Conservation (phyloP, 2,888 invertebrate species). For the Spatulosminthurus flaviceps region DNA sequence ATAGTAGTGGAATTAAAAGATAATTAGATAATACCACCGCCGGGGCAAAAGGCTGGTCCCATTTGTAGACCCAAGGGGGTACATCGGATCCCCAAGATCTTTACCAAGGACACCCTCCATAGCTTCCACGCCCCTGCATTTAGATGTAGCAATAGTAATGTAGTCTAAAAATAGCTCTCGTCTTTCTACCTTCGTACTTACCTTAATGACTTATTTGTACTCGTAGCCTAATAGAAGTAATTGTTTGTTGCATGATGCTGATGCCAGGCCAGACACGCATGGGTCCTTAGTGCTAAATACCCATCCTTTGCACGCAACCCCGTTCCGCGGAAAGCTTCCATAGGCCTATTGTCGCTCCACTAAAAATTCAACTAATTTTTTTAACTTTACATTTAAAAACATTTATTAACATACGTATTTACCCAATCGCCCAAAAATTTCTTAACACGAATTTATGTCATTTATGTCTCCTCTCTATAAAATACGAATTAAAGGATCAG, state of each 20-base stretch:
- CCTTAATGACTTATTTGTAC: neutral
- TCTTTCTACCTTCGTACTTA: neutral
- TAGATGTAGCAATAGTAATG: too few species aligned
- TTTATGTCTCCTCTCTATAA: neutral
- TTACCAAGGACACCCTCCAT: too few species aligned
- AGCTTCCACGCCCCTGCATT: too few species aligned
- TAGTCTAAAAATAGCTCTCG: too few species aligned
- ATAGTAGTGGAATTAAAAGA: too few species aligned
- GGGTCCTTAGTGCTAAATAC: conserved; percentile 1
- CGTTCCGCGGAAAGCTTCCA: neutral
- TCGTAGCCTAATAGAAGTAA: neutral
- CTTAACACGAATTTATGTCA: too few species aligned
- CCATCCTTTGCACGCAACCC: neutral
- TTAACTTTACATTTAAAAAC: neutral
- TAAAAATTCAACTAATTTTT: neutral
- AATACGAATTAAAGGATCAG: conserved; percentile 33
- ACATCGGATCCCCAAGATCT: too few species aligned
- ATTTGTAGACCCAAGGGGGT: too few species aligned
- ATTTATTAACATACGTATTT: too few species aligned
- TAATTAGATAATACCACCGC: too few species aligned
- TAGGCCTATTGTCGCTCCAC: neutral
- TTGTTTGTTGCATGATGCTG: conserved; percentile 13
- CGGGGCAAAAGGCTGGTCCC: too few species aligned
- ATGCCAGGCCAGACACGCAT: conserved; percentile 13
- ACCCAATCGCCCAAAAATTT: too few species aligned